Evolutionary conservation across 35 echinoderm and acorn worm genomes (phyloP), one percentile per base, ranked within the genome.

Genomic region (Stichopus chloronotus): DNA sequence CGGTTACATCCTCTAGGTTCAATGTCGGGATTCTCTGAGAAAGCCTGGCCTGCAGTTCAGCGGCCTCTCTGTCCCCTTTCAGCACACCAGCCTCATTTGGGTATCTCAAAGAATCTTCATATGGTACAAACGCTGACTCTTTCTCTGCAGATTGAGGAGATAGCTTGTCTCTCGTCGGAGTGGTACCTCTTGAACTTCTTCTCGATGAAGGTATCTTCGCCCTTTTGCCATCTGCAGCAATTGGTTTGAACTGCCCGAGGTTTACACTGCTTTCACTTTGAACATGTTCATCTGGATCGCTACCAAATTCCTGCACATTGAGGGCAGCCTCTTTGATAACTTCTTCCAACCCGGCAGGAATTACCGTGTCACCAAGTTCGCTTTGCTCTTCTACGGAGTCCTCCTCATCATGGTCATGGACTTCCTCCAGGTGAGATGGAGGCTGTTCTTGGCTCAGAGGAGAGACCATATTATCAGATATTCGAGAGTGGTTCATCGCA

Each of bases 211-310:
- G 11, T 65, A 72, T 74, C 84, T 84, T 22, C 13, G 25, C 72
- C 78, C 93, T 81, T 81, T 58, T 61, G 52, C 65, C 30, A 56
- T 71, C 22, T n/a, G 94, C 92, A 74, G 95, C 88, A 57, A 87
- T 81, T 19, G 92, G 92, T 61, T 93, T 87, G 79, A 94, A 94
- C 63, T 94, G 52, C 55, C 92, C 95, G 53, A 96, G 59, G 71
- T 88, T 96, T 59, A 94, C 79, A 55, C 82, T 94, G n/a, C 84
- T 84, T 13, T 92, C 87, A 79, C 84, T 90, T 5, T 92, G 83
- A 21, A 60, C 58, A 72, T 92, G 53, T 21, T 95, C 90, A 1
- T 60, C 59, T 53, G 78, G 78, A 11, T 91, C 92, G 63, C 77
- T 92, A 5, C 53, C 87, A 84, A 82, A 95, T 13, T 81, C 87